Conservation (phyloP, 92 coral and sea anemone genomes). For the Galaxea fascicularis region DNA sequence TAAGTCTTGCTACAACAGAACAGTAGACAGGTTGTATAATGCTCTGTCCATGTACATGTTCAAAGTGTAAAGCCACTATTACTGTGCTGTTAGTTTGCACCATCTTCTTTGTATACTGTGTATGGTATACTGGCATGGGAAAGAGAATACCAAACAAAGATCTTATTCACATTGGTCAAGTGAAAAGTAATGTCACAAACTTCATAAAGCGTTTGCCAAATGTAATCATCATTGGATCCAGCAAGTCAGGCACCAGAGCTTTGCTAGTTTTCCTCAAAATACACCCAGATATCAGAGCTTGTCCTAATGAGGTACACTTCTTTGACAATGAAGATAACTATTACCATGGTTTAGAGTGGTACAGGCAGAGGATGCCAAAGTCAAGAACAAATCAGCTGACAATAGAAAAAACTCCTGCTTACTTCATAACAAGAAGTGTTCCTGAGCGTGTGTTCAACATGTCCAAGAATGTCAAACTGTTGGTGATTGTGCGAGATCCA, state of each 20-base stretch:
- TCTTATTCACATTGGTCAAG: not conserved
- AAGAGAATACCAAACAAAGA: not conserved
- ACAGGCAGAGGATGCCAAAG: conserved; percentile 78
- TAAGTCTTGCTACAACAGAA: not conserved
- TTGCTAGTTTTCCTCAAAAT: conserved; percentile 86
- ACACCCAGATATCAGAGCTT: conserved; percentile 89
- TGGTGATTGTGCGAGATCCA: conserved; percentile 95
- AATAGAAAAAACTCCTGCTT: conserved; percentile 95
- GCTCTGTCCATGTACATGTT: not conserved
- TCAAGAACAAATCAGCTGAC: conserved; percentile 73
- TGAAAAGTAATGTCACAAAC: not conserved
- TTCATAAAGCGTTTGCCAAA: conserved; percentile 82
- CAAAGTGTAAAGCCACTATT: not conserved
- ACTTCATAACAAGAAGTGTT: conserved; percentile 71
- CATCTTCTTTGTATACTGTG: conserved; percentile 20
- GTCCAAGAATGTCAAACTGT: conserved; percentile 79
- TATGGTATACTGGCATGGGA: not conserved
- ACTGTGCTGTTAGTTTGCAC: not conserved
- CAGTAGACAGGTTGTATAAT: not conserved
- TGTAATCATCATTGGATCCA: conserved; percentile 90
- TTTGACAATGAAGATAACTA: conserved; percentile 83
- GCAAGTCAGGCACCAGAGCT: conserved; percentile 98
- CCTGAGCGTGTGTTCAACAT: conserved; percentile 76
- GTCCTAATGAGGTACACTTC: conserved; percentile 87
- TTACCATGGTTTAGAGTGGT: conserved; percentile 86